Evolutionary conservation across 2,113 vertebrate species (phyloP).

Genomic region (Garra rufa): DNA sequence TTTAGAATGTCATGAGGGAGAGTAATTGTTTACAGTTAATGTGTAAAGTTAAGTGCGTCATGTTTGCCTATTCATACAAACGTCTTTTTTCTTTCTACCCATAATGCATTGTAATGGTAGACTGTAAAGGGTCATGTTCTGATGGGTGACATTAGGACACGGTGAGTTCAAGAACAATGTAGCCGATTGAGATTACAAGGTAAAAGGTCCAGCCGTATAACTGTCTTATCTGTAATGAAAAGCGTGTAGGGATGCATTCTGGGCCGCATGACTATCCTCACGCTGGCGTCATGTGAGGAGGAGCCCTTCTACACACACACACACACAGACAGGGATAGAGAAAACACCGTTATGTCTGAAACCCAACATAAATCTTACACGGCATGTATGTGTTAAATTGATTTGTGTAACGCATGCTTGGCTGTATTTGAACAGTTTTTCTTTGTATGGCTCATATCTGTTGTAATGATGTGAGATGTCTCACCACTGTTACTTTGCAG

Average conservation of each 20-base stretch:
- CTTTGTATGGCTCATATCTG: not conserved
- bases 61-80: not conserved
- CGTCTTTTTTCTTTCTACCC: not conserved
- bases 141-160: not conserved
- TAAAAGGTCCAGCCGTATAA: not conserved
- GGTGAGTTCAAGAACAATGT: not conserved
- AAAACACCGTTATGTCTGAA: not conserved
- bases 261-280: conserved; percentile 58
- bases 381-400: not conserved
- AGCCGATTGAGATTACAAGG: not conserved
- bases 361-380: not conserved
- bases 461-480: not conserved
- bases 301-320: not conserved
- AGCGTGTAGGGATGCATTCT: conserved; percentile 38
- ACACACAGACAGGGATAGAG: conserved; percentile 27
- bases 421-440: not conserved
- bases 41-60: not conserved
- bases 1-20: not conserved
- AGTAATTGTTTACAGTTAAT: not conserved
- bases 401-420: not conserved
- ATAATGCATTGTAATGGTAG: not conserved
- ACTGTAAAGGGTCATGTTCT: not conserved
- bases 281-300: conserved; percentile 61
- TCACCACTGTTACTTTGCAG: not conserved
- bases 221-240: conserved; percentile 57